Conservation (phyloP, 2,113 vertebrate species). For the Odobenus rosmarus region DNA sequence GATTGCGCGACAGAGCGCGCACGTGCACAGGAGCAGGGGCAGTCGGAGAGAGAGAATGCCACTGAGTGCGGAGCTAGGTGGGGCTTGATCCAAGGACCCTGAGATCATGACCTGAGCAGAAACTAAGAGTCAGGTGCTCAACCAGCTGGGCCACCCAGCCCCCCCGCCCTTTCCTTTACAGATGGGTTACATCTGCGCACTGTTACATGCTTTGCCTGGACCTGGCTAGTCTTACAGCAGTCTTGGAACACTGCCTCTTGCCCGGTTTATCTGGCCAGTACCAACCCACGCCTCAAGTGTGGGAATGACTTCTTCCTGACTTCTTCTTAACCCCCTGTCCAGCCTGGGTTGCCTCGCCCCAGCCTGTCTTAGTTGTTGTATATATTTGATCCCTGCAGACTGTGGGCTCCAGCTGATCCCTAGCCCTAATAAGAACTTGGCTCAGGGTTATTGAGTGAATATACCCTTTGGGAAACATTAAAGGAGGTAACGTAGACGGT, state of each 20-base stretch:
- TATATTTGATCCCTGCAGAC: neutral
- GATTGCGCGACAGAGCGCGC: fast-evolving
- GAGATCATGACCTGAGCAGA: neutral
- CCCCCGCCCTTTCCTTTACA: neutral
- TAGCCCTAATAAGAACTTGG: neutral
- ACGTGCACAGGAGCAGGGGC: neutral
- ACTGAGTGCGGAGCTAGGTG: neutral
- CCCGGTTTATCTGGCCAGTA: neutral
- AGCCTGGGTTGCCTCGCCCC: neutral
- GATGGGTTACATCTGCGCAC: neutral
- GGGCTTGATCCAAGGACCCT: neutral
- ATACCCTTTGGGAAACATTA: neutral
- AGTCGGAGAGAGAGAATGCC: neutral
- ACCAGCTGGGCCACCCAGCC: neutral
- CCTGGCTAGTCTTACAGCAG: neutral
- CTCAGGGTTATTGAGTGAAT: neutral
- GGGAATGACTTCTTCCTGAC: neutral
- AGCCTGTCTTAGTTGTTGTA: neutral
- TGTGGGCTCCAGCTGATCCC: neutral
- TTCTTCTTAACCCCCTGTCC: neutral
- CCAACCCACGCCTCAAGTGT: neutral
- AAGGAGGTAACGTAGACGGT: neutral
- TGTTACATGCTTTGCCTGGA: neutral
- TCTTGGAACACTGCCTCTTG: neutral
- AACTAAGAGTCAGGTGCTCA: neutral